Evolutionary conservation across 2,888 invertebrate species (phyloP).

Genomic region (Baccha elongata): DNA sequence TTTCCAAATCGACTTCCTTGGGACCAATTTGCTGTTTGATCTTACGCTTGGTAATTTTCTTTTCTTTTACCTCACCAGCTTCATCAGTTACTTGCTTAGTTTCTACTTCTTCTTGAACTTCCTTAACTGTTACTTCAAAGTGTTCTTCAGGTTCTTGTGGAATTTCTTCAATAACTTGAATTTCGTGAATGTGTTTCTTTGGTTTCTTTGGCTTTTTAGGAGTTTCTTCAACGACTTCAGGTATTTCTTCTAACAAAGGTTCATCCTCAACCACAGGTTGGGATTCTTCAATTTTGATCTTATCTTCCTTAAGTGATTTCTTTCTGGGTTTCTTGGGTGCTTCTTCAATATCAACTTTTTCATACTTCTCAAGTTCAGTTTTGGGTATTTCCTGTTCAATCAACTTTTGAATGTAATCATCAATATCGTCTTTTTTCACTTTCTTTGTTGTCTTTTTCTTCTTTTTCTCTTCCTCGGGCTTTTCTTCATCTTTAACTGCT

Average conservation of each 20-base stretch:
- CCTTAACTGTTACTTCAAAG: conserved; percentile 75
- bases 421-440: conserved; percentile 80
- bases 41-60: conserved; percentile 79
- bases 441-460: conserved; percentile 78
- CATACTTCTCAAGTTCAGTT: conserved; percentile 82
- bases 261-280: conserved; percentile 66
- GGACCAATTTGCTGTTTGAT: conserved; percentile 81
- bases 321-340: conserved; percentile 78
- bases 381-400: conserved; percentile 82
- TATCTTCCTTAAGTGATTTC: conserved; percentile 60
- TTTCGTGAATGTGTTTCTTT: conserved; percentile 50
- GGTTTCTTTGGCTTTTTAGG: conserved; percentile 67
- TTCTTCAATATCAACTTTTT: conserved; percentile 81
- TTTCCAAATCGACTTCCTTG: conserved; percentile 81
- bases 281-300: conserved; percentile 71
- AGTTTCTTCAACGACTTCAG: conserved; percentile 56
- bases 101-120: conserved; percentile 78
- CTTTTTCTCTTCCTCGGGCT: conserved; percentile 72
- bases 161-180: conserved; percentile 74
- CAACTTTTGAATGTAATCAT: conserved; percentile 80
- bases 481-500: conserved; percentile 51
- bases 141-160: conserved; percentile 72
- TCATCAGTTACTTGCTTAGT: conserved; percentile 77
- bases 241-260: conserved; percentile 74
- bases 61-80: conserved; percentile 79